Base-by-base conservation (phyloP, 2,113 vertebrate genomes). In the Plotosus lineatus region DNA sequence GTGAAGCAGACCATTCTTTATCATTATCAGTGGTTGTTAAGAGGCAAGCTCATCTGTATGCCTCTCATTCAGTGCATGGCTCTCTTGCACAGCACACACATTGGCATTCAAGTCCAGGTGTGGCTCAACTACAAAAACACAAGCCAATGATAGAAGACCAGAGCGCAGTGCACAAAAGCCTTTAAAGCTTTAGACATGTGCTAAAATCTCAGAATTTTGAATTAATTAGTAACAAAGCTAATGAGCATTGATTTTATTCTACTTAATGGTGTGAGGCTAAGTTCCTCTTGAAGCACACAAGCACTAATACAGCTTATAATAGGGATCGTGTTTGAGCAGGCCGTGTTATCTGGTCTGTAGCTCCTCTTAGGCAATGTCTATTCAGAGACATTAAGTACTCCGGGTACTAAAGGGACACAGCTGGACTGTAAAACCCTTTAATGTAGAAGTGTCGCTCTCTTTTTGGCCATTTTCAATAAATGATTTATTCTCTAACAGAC, bases 21-120 rank as follows among this genome's bases (percentile, higher is more conserved):
- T 87, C 86, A 87, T 87, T 87, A 87, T 87, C 86, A 77, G 86
- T 75, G 86, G 86, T 83, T 85, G 86, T 83, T 87, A 85, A 85
- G 83, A 85, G 78, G 83, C 80, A 78, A 56, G 75, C 83, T 80
- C 78, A 85, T 87, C 81, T 84, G 86, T 87, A 87, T 87, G 86
- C 86, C 75, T 40, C 78, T 82, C 86, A 81, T 78, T 82, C 86
- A 61, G 71, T 21, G 61, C 75, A 36, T 69, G 75, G 75, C 61
- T 80, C 79, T 82, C 83, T 80, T 51, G 79, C 86, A 81, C 83
- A 85, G 83, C 83, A 68, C 81, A 77, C 80, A 72, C 81, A 86
- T 83, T 85, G 86, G 79, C 78, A 82, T 84, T 85, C 83, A 78
- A 65, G 78, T 83, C 86, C 86, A 87, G 81, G 83, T 83, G 80